Evolutionary conservation across 2,797 vertebrate species (phyloP), one percentile per base, ranked within the genome.

Genomic region (Tangara arthus): DNA sequence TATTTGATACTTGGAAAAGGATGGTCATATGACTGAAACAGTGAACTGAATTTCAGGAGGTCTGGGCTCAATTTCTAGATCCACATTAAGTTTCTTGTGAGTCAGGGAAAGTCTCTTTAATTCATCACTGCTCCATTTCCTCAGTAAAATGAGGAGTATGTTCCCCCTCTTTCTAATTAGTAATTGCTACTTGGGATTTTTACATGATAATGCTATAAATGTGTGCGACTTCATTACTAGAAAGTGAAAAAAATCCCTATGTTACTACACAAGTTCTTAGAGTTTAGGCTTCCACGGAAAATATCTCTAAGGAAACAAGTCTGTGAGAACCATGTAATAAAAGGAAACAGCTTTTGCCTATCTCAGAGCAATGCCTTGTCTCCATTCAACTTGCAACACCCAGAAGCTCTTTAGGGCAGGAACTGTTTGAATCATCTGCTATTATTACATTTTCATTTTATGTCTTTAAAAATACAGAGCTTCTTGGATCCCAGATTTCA

Each of bases 61-160:
- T 84, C 90, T 95, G 82, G 70, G 52, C 70, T 95, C 89, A 92
- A 78, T 86, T 96, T 90, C 63, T 78, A 66, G 65, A 42, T 86
- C 69, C 57, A 86, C 69, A 86, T 86, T 72, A 85, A 70, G 37
- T 68, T 93, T 85, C 65, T 78, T 73, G 37, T 37, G 56, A 96
- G 90, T 83, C 76, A 86, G 82, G 34, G 47, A 41, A 93, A 92
- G 76, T 79, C 69, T 65, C 52, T 89, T 87, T 86, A 93, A 93
- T 81, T 81, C 50, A 72, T 59, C 47, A 76, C 21, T 42, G 32
- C n/a, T 95, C 39, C 26, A 56, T 52, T 94, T 94, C 59, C 73
- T 90, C 88, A 82, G 56, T 82, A 88, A 89, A 90, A 91, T 70
- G 15, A 91, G 26, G 28, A 91, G 21, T 55, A 91, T 79, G 44